Evolutionary conservation across 2,113 vertebrate genomes (phyloP), one percentile per base, ranked within the genome.

Genomic region (Pelobates fuscus): DNA sequence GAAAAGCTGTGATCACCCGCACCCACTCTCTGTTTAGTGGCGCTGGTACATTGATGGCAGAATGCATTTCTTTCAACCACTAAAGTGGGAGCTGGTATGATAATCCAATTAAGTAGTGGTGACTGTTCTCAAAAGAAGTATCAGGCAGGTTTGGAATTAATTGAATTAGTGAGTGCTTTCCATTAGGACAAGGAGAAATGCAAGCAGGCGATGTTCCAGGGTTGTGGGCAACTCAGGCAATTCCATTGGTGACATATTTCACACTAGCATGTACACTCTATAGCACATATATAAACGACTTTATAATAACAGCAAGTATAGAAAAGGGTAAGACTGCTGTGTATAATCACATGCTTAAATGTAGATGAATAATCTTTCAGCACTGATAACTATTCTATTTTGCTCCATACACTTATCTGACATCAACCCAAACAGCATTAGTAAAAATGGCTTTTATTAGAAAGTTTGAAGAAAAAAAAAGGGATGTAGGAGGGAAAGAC

Each of bases 1-100:
- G 32, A 77, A 85, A 86, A 80, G 66, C 49, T 5, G 74, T 69
- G 77, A 79, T 69, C 20, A 76, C 17, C 14, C 66, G 17, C 2
- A 59, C 11, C 61, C 62, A 79, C 21, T 23, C 30, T 43, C 23
- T 49, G 52, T 59, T 77, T 21, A 30, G 62, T 27, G 30, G 67
- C 23, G 64, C 70, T 65, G 52, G 25, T 37, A 2, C 54, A 29
- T 21, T 58, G 17, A 71, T 18, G 55, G 6, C 3, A 81, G 29
- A 6, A 71, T 78, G 8, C 29, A 26, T 5, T 21, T 72, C 82
- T 77, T 71, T 78, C 64, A 74, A 44, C 60, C 78, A 52, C 75
- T 80, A 78, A 80, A 83, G 77, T 77, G 37, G 0, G 5, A 80
- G 23, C 37, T 76, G 46, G 17, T 70, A 71, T 14, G 30, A 8